These are phyloP conservation scores for Melanotaenia nigrans DNA, from an alignment of 2,797 vertebrate species.

Conservation along the genomic window DNA sequence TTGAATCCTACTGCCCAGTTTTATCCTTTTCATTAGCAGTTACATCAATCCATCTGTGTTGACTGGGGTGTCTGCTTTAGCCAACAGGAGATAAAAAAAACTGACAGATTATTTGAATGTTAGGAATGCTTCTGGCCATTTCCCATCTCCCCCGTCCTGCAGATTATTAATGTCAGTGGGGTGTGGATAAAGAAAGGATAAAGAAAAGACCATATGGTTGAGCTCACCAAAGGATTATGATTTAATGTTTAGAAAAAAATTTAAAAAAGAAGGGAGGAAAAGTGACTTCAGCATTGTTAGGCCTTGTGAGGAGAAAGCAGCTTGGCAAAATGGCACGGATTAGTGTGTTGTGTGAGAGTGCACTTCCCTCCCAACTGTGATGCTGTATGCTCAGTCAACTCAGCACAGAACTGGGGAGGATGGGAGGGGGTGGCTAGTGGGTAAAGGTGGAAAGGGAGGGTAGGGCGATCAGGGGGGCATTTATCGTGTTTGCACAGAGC, in stretches of 20 bases:
- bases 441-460: not conserved
- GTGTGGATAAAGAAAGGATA: constrained; percentile 73
- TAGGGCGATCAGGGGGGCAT: not conserved
- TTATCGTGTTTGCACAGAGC: constrained; percentile 70
- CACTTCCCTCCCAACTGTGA: constrained; percentile 54
- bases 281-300: constrained; percentile 72
- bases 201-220: constrained; percentile 75
- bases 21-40: not conserved
- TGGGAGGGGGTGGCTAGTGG: not conserved
- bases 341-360: constrained; percentile 58
- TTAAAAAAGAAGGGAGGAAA: constrained; percentile 49
- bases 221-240: constrained; percentile 74
- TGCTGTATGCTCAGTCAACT: constrained; percentile 57
- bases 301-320: constrained; percentile 65
- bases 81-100: constrained; percentile 17
- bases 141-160: constrained; percentile 49
- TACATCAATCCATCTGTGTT: not conserved
- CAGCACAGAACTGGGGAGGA: constrained; percentile 3
- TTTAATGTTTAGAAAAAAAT: constrained; percentile 68
- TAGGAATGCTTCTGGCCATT: constrained; percentile 37
- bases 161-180: constrained; percentile 78
- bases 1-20: not conserved
- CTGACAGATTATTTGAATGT: constrained; percentile 50
- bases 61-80: constrained; percentile 6
- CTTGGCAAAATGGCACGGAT: constrained; percentile 75